A percentile compares a stretch with the other conserved stretches of the same genome.
Conservation (phyloP, 2,888 invertebrate species). For the Agriopis marginaria region DNA sequence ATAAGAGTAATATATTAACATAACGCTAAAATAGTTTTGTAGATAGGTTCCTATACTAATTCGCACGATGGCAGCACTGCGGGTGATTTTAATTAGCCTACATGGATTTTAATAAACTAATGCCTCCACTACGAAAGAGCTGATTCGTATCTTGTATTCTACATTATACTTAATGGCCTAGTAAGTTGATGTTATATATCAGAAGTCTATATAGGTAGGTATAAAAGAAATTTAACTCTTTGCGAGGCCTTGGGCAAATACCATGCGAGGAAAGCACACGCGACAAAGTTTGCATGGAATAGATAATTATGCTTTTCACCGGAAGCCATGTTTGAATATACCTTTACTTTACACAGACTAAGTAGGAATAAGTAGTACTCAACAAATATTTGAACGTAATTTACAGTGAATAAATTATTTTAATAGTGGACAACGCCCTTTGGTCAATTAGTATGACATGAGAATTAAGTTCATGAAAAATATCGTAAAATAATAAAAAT, state of each 20-base stretch:
- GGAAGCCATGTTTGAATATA: slow-evolving; percentile 34
- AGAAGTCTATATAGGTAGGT: background rate
- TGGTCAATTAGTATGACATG: background rate
- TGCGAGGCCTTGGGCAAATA: slow-evolving; percentile 35
- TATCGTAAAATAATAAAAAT: background rate
- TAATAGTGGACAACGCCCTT: background rate
- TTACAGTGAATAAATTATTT: background rate
- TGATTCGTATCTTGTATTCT: background rate
- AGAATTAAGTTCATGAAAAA: background rate
- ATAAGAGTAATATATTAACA: no score
- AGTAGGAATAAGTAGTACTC: background rate
- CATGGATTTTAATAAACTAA: slow-evolving; percentile 12
- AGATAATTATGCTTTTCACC: slow-evolving; percentile 41
- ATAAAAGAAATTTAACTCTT: slow-evolving; percentile 35
- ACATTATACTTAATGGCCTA: slow-evolving; percentile 25
- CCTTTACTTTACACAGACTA: slow-evolving; percentile 8
- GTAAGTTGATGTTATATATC: slow-evolving; percentile 17
- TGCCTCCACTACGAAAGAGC: slow-evolving; percentile 13
- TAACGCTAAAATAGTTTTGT: background rate
- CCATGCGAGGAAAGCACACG: slow-evolving; percentile 38
- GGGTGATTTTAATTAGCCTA: slow-evolving; percentile 8
- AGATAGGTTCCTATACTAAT: background rate
- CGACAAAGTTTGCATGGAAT: slow-evolving; percentile 44
- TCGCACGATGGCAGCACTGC: background rate
- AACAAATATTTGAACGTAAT: slow-evolving; percentile 6